phyloP scores from a whole-genome alignment of 2,888 invertebrate genomes.

The Sarcophaga rosellei region DNA sequence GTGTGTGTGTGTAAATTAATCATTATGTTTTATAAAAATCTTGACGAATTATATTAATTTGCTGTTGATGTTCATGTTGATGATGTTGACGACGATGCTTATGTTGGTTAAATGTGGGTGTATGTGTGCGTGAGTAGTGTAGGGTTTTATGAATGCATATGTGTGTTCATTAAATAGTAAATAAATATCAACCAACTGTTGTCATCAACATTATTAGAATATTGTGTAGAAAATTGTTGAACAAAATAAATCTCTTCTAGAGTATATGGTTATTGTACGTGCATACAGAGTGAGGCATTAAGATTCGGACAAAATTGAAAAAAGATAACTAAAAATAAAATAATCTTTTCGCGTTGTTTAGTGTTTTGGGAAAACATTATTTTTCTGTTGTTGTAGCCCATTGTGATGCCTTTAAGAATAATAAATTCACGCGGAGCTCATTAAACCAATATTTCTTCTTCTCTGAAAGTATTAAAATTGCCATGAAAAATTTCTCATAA shows the following conservation, averaged over 20 bases:
- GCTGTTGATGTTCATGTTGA: slow-evolving; percentile 51
- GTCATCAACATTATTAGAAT: slow-evolving; percentile 23
- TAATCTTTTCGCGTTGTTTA: too few relatives aligned
- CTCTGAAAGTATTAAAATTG: too few relatives aligned
- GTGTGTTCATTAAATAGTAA: slow-evolving; percentile 22
- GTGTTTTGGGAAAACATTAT: too few relatives aligned
- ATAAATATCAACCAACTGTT: slow-evolving; percentile 50
- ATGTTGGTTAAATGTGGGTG: background rate
- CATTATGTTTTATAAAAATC: slow-evolving; percentile 42
- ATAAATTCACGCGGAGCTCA: too few relatives aligned
- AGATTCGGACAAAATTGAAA: too few relatives aligned
- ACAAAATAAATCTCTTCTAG: slow-evolving; percentile 3
- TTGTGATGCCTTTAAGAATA: too few relatives aligned
- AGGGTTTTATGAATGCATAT: background rate
- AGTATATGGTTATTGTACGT: too few relatives aligned
- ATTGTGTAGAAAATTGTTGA: slow-evolving; percentile 13
- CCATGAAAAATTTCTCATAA: too few relatives aligned
- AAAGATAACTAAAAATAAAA: too few relatives aligned
- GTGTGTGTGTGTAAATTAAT: slow-evolving; percentile 10
- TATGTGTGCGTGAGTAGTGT: background rate
- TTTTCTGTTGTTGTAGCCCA: too few relatives aligned
- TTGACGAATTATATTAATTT: slow-evolving; percentile 68
- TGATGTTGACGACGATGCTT: slow-evolving; percentile 21
- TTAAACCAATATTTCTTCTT: too few relatives aligned
- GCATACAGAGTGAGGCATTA: too few relatives aligned